phyloP scores from a whole-genome alignment of 2,888 invertebrate species.

The Achlya flavicornis region DNA sequence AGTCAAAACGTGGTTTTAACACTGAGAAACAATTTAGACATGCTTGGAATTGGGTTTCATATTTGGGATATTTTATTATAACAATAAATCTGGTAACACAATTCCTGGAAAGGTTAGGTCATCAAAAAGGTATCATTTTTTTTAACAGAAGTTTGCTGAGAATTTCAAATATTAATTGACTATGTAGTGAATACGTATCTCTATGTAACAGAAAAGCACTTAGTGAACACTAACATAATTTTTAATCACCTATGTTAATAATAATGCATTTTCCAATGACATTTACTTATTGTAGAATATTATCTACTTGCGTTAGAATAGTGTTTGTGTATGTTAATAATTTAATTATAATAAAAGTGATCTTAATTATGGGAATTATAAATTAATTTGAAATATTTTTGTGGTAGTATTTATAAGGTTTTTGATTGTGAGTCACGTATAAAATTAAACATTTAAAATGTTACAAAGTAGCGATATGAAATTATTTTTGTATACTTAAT shows the following conservation, averaged over 20 bases:
- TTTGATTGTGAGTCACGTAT: neutral
- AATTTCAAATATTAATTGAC: too few relatives aligned
- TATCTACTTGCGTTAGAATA: too few relatives aligned
- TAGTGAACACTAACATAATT: neutral
- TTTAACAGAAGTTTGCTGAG: too few relatives aligned
- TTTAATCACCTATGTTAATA: neutral
- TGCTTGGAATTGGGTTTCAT: slow-evolving; percentile 37
- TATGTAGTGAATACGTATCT: too few relatives aligned
- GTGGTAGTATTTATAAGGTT: neutral
- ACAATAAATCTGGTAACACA: neutral
- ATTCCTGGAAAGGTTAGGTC: neutral
- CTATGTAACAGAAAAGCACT: neutral
- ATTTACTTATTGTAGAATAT: neutral
- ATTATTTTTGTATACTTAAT: neutral
- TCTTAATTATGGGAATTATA: neutral
- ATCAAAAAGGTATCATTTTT: neutral
- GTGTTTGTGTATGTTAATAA: too few relatives aligned
- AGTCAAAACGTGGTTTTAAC: slow-evolving; percentile 41
- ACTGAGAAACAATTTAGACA: slow-evolving; percentile 40
- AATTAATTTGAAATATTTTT: neutral
- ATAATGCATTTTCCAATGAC: slow-evolving; percentile 1
- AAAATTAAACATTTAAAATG: neutral
- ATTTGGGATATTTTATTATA: slow-evolving; percentile 20
- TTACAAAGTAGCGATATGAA: neutral
- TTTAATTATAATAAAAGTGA: neutral